These are phyloP conservation scores for Samia ricini DNA, from an alignment of 1,140 invertebrate species.

Conservation along the genomic window DNA sequence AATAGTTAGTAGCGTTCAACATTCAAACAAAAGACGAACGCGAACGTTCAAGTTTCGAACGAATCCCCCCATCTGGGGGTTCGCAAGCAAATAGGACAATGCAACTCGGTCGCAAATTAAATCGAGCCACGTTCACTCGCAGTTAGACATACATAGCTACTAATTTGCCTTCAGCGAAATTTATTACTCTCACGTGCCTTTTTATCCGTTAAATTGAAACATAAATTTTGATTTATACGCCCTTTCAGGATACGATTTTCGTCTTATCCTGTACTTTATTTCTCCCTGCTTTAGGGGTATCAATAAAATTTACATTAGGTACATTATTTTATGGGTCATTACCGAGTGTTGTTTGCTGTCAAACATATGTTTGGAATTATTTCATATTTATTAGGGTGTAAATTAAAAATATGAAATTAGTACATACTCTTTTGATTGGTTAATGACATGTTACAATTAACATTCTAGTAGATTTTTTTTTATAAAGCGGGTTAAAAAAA, in stretches of 20 bases:
- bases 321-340: not conserved
- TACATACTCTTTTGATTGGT: too few species aligned
- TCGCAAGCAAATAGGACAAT: constrained; percentile 42
- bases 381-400: too few species aligned
- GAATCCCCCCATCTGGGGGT: constrained; percentile 31
- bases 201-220: constrained; percentile 32
- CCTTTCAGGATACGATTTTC: not conserved
- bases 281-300: not conserved
- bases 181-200: constrained; percentile 37
- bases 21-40: constrained; percentile 38
- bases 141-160: constrained; percentile 40
- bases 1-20: constrained; percentile 25
- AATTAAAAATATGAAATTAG: too few species aligned
- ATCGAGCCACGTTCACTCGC: constrained; percentile 32
- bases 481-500: not conserved
- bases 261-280: not conserved
- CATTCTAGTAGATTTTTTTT: too few species aligned
- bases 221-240: constrained; percentile 31
- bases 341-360: too few species aligned
- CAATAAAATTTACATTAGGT: not conserved
- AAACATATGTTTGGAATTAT: too few species aligned
- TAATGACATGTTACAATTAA: too few species aligned
- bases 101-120: constrained; percentile 49
- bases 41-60: constrained; percentile 33
- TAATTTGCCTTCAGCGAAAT: constrained; percentile 43